A percentile compares a stretch with the other conserved stretches of the same genome.
These are phyloP conservation scores for Auanema sp. DNA, from an alignment of 2,888 invertebrate species.

Conservation along the genomic window DNA sequence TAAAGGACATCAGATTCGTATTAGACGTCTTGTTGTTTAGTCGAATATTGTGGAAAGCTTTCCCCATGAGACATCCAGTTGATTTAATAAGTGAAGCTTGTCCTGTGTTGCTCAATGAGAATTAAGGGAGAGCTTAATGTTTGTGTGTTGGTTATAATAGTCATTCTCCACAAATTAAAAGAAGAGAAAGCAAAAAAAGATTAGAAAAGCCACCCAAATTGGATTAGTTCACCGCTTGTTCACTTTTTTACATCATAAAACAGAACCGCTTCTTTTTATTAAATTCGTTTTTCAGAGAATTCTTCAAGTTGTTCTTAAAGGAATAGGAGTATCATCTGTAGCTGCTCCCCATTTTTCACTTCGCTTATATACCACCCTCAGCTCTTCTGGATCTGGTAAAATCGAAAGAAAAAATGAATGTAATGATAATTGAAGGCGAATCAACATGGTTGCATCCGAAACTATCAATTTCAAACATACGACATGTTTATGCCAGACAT, in stretches of 20 bases:
- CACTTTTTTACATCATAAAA: not conserved
- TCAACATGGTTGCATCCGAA: slow-evolving; percentile 57
- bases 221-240: not conserved
- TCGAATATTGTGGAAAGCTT: too few relatives aligned
- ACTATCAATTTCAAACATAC: slow-evolving; percentile 34
- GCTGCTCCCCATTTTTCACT: slow-evolving; percentile 56
- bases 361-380: slow-evolving; percentile 45
- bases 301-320: slow-evolving; percentile 52
- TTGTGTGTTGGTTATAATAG: too few relatives aligned
- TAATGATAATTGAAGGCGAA: slow-evolving; percentile 32
- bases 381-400: slow-evolving; percentile 37
- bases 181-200: not conserved
- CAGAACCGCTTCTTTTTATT: not conserved
- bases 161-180: not conserved
- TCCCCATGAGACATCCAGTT: too few relatives aligned
- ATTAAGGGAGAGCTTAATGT: too few relatives aligned
- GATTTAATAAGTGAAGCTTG: too few relatives aligned
- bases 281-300: slow-evolving; percentile 45
- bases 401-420: not conserved
- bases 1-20: too few relatives aligned
- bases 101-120: too few relatives aligned
- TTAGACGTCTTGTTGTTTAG: too few relatives aligned
- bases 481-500: slow-evolving; percentile 31
- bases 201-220: not conserved
- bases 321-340: slow-evolving; percentile 52